Conservation (phyloP, 2,888 invertebrate genomes). For the Leucoma salicis region DNA sequence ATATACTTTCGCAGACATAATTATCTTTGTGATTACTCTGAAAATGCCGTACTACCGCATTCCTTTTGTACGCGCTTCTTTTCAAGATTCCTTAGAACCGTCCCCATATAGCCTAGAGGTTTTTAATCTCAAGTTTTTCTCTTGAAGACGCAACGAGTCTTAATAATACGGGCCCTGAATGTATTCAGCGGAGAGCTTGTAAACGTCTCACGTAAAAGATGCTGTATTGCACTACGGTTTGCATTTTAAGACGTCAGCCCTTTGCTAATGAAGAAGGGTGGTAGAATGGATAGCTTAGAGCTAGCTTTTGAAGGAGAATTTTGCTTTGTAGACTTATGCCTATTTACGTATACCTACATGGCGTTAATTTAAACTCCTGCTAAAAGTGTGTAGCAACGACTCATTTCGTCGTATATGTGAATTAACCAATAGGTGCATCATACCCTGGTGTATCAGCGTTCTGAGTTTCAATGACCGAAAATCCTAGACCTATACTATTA, state of each 20-base stretch:
- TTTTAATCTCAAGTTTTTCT: slow-evolving; percentile 57
- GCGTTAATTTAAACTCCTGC: slow-evolving; percentile 16
- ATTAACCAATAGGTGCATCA: slow-evolving; percentile 30
- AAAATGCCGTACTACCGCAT: slow-evolving; percentile 14
- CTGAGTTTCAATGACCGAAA: slow-evolving; percentile 11
- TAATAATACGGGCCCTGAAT: slow-evolving; percentile 44
- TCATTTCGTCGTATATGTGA: slow-evolving; percentile 17
- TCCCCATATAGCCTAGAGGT: slow-evolving; percentile 12
- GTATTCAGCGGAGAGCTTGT: slow-evolving; percentile 27
- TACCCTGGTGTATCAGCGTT: no score
- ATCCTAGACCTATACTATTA: slow-evolving; percentile 30
- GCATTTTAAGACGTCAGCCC: slow-evolving; percentile 15
- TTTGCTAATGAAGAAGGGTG: slow-evolving; percentile 9
- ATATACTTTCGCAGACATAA: slow-evolving; percentile 15
- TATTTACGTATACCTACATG: neutral
- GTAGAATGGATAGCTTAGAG: slow-evolving; percentile 1
- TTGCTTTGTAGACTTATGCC: neutral
- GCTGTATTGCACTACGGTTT: slow-evolving; percentile 13
- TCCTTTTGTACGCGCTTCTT: slow-evolving; percentile 17
- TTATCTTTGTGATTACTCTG: slow-evolving; percentile 26
- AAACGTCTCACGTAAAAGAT: slow-evolving; percentile 27
- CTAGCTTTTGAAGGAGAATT: neutral
- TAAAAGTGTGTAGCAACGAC: slow-evolving; percentile 27
- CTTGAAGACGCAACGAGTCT: slow-evolving; percentile 37
- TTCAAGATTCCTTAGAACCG: slow-evolving; percentile 4